These are phyloP conservation scores for Thera britannica DNA, from an alignment of 2,888 invertebrate species.

Conservation along the genomic window DNA sequence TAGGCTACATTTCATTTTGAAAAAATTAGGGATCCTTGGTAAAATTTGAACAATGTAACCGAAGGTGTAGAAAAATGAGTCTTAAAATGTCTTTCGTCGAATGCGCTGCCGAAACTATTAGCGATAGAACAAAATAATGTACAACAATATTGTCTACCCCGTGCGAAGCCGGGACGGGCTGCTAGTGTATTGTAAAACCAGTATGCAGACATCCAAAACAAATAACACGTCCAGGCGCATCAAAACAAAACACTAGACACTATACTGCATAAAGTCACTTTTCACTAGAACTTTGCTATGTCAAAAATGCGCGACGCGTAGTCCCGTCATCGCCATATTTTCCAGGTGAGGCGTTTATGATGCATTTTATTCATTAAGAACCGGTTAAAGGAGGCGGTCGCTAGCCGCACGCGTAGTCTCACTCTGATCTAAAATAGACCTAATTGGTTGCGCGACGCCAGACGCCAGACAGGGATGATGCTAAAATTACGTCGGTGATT, in stretches of 20 bases:
- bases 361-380: constrained; percentile 58
- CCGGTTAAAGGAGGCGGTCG: constrained; percentile 51
- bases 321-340: constrained; percentile 41
- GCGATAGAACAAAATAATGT: too few relatives aligned
- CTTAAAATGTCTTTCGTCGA: too few relatives aligned
- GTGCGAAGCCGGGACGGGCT: too few relatives aligned
- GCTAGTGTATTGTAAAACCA: background rate
- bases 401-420: constrained; percentile 55
- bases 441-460: constrained; percentile 68
- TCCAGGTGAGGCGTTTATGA: constrained; percentile 51
- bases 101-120: too few relatives aligned
- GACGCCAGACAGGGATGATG: constrained; percentile 75
- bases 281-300: constrained; percentile 27
- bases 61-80: too few relatives aligned
- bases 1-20: too few relatives aligned
- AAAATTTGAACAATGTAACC: too few relatives aligned
- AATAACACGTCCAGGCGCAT: constrained; percentile 48
- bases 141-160: too few relatives aligned
- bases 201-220: constrained; percentile 44
- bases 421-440: constrained; percentile 73
- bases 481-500: constrained; percentile 64
- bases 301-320: constrained; percentile 15
- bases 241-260: constrained; percentile 51
- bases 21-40: too few relatives aligned
- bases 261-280: constrained; percentile 26